Evolutionary conservation across 1,140 invertebrate species (phyloP).

Genomic region (Planococcus citri): DNA sequence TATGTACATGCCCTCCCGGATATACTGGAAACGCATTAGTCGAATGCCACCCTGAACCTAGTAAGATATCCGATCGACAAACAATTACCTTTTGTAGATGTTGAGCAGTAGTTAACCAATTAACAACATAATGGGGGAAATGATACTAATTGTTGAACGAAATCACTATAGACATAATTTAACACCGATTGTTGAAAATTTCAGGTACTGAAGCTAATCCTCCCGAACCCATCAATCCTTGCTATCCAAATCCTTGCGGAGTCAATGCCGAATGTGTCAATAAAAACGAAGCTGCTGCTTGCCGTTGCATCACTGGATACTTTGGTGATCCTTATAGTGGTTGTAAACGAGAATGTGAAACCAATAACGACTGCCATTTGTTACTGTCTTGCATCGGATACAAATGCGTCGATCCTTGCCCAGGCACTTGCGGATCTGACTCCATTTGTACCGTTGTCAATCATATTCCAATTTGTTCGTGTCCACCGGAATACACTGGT

Average conservation of each 20-base stretch:
- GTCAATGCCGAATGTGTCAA: conserved; percentile 36
- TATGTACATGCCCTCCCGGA: conserved; percentile 45
- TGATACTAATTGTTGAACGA: background rate
- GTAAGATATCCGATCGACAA: conserved; percentile 17
- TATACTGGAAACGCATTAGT: conserved; percentile 39
- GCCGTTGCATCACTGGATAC: conserved; percentile 37
- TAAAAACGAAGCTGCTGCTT: conserved; percentile 33
- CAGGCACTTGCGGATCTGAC: conserved; percentile 40
- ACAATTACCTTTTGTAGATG: background rate
- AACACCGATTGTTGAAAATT: background rate
- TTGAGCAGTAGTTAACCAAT: background rate
- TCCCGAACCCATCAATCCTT: conserved; percentile 30
- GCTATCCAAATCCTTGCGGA: conserved; percentile 36
- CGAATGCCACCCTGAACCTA: conserved; percentile 31
- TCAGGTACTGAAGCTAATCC: conserved; percentile 32
- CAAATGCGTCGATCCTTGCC: conserved; percentile 43
- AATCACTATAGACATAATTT: background rate
- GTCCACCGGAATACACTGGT: conserved; percentile 40
- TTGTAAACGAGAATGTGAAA: conserved; percentile 34
- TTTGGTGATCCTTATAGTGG: conserved; percentile 38
- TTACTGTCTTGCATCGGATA: conserved; percentile 39
- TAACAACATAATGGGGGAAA: too few relatives aligned
- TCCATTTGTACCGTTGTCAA: conserved; percentile 40
- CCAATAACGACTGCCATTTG: conserved; percentile 40
- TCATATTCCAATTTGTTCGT: conserved; percentile 41